Conservation (phyloP, 2,888 invertebrate species). For the Parnassius orleans region DNA sequence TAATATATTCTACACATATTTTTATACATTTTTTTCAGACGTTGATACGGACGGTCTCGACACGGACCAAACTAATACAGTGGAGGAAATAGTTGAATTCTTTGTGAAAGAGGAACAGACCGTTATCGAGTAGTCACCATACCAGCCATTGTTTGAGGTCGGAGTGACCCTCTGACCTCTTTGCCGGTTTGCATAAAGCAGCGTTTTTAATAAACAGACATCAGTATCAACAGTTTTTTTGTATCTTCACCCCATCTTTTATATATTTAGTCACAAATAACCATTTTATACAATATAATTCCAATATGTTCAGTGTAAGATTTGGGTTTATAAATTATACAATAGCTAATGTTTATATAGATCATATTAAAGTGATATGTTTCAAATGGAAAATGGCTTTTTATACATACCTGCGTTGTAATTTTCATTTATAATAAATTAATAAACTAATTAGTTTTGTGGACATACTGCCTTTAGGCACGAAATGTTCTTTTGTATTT, state of each 20-base stretch:
- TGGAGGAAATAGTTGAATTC: slow-evolving; percentile 98
- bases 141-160: slow-evolving; percentile 53
- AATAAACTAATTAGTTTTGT: too few relatives aligned
- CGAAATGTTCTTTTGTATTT: too few relatives aligned
- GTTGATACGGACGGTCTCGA: slow-evolving; percentile 96
- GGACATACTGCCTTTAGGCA: too few relatives aligned
- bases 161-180: slow-evolving; percentile 52
- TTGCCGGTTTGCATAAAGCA: slow-evolving; percentile 19
- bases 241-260: slow-evolving; percentile 49
- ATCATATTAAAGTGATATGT: slow-evolving; percentile 78
- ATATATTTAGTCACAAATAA: slow-evolving; percentile 43
- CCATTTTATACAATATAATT: slow-evolving; percentile 37
- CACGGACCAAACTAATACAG: slow-evolving; percentile 91
- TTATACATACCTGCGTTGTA: slow-evolving; percentile 53
- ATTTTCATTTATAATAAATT: too few relatives aligned
- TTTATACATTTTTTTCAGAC: slow-evolving; percentile 77
- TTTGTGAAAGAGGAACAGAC: slow-evolving; percentile 97
- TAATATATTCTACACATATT: too few relatives aligned
- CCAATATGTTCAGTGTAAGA: slow-evolving; percentile 62
- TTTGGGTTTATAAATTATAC: slow-evolving; percentile 68
- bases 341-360: slow-evolving; percentile 76
- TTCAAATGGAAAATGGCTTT: slow-evolving; percentile 70
- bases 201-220: slow-evolving; percentile 50
- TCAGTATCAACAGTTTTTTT: slow-evolving; percentile 52
- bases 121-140: slow-evolving; percentile 85